Evolutionary conservation across 2,888 invertebrate genomes (phyloP).

Genomic region (Tetragnatha montana): DNA sequence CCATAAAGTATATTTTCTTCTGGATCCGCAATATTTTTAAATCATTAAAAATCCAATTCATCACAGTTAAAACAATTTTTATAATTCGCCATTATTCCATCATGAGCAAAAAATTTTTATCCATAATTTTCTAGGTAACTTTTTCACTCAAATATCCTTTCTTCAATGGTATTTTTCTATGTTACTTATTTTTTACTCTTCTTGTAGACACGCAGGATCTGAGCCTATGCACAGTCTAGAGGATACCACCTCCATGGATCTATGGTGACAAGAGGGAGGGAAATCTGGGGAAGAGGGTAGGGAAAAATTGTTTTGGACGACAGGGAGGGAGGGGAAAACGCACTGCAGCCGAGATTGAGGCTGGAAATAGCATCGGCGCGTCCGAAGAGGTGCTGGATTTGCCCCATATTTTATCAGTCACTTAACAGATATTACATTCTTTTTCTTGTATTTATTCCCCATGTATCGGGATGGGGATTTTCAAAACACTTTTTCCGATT

Average conservation of each 20-base stretch:
- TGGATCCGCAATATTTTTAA: no score
- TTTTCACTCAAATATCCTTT: no score
- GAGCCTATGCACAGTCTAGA: not conserved
- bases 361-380: not conserved
- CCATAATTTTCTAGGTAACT: no score
- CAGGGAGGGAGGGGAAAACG: constrained; percentile 19
- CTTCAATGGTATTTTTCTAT: no score
- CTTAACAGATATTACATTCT: constrained; percentile 9
- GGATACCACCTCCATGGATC: constrained; percentile 1
- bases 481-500: not conserved
- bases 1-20: no score
- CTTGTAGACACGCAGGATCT: no score
- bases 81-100: no score
- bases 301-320: constrained; percentile 46
- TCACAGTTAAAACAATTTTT: no score
- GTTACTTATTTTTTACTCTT: no score
- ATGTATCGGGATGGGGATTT: not conserved
- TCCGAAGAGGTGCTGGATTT: constrained; percentile 14
- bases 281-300: constrained; percentile 14
- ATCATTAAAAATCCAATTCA: no score
- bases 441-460: not conserved
- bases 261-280: constrained; percentile 34
- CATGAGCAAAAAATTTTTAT: no score
- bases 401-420: constrained; percentile 21
- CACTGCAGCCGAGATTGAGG: constrained; percentile 16